Conservation (phyloP, 2,888 invertebrate genomes). For the Dendrolimus houi region DNA sequence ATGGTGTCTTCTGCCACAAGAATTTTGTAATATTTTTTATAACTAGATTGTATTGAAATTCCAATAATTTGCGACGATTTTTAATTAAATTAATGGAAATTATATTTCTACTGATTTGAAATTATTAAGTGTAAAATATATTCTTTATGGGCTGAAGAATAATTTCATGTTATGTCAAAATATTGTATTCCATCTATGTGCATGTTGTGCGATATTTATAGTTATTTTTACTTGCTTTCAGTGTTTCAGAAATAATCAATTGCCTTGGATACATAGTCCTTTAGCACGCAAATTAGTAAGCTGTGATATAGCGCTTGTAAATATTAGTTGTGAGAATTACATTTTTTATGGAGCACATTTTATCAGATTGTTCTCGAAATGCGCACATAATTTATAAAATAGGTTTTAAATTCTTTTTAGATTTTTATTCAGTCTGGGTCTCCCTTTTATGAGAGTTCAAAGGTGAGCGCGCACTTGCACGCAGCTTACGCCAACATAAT, state of each 20-base stretch:
- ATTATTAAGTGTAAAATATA: too few relatives aligned
- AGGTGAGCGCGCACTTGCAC: slow-evolving; percentile 8
- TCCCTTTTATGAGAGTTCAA: slow-evolving; percentile 5
- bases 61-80: too few relatives aligned
- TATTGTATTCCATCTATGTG: too few relatives aligned
- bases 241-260: background rate
- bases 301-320: slow-evolving; percentile 73
- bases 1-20: too few relatives aligned
- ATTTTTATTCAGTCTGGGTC: slow-evolving; percentile 20
- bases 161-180: too few relatives aligned
- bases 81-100: too few relatives aligned
- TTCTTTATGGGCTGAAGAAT: too few relatives aligned
- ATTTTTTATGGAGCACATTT: slow-evolving; percentile 18
- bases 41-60: too few relatives aligned
- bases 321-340: slow-evolving; percentile 36
- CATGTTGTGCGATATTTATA: background rate
- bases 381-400: slow-evolving; percentile 17
- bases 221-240: background rate
- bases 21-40: too few relatives aligned
- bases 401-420: slow-evolving; percentile 21
- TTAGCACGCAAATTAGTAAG: slow-evolving; percentile 47
- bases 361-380: slow-evolving; percentile 11
- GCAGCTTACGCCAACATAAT: too few relatives aligned
- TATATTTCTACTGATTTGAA: too few relatives aligned
- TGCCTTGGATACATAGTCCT: slow-evolving; percentile 15